Evolutionary conservation across 1,140 invertebrate species (phyloP).

Genomic region (Drosophila ohnishii): DNA sequence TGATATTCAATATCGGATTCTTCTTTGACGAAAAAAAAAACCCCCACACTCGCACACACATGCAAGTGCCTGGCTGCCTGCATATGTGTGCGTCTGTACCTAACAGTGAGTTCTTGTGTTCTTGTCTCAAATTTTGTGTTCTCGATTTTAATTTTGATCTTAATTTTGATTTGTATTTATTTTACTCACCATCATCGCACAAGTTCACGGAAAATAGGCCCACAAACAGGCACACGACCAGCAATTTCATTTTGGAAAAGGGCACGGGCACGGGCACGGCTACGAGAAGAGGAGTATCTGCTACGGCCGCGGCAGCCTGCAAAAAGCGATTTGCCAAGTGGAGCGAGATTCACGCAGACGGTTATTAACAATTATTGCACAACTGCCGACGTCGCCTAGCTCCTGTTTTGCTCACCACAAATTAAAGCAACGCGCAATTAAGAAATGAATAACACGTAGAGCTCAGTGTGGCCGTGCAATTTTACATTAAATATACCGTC

Average conservation of each 20-base stretch:
- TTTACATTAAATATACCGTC: not conserved
- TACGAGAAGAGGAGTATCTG: conserved; percentile 29
- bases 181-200: conserved; percentile 59
- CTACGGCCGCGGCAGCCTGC: conserved; percentile 23
- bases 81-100: conserved; percentile 14
- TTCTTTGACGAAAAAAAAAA: conserved; percentile 24
- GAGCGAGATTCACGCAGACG: conserved; percentile 8
- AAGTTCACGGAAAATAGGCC: conserved; percentile 59
- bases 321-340: conserved; percentile 10
- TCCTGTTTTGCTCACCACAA: conserved; percentile 47
- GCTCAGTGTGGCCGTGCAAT: not conserved
- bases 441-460: conserved; percentile 67
- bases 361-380: conserved; percentile 38
- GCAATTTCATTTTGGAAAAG: conserved; percentile 62
- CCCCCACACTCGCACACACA: conserved; percentile 15
- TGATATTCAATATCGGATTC: conserved; percentile 39
- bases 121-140: conserved; percentile 1
- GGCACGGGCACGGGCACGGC: conserved; percentile 9
- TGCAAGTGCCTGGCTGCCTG: conserved; percentile 2
- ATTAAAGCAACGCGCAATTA: conserved; percentile 72
- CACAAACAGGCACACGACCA: conserved; percentile 68
- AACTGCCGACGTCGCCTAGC: conserved; percentile 28
- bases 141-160: not conserved
- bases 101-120: conserved; percentile 14
- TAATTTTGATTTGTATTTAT: not conserved